Base-by-base conservation (phyloP, 2,113 vertebrate species). In the Macquaria ambigua region DNA sequence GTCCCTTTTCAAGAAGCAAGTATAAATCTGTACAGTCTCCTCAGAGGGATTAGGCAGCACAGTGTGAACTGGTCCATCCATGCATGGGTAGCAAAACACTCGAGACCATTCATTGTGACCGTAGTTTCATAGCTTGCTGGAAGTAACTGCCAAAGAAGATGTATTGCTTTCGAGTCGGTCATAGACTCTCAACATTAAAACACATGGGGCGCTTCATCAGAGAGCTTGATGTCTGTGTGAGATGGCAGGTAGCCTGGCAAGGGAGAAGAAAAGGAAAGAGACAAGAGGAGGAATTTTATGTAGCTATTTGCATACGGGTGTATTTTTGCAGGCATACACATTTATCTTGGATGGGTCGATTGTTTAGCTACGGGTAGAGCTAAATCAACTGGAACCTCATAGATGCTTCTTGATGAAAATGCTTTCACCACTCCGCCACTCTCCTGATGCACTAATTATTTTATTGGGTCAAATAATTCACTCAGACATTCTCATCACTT, bases 61-160 rank as follows among this genome's bases (percentile, higher is more conserved):
- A 92, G 94, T 93, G 92, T 93, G 90, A 93, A 87, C 91, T 92
- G 90, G 90, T 93, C 93, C 91, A 85, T 94, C 94, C 93, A 93
- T 93, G 94, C 94, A 93, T 93, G 92, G 89, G 92, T 84, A 94
- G 93, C 91, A 91, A 93, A 94, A 94, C 93, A 94, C 93, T 92
- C 63, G 91, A 92, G 93, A 95, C 89, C 91, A 92, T 93, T 91
- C 94, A 95, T 90, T 93, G 93, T 90, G 93, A 94, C 94, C 90
- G 81, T 86, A 89, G 91, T 90, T 92, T 93, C 92, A 89, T 92
- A 90, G 94, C 90, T 89, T 79, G 90, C 92, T 94, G 92, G 92
- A 94, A 94, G 93, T 92, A 94, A 93, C 93, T 95, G 93, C 94
- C 94, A 94, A 92, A 92, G 93, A 94, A 95, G 94, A 95, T 94